These are phyloP conservation scores for Crematogaster levior DNA, from an alignment of 2,888 invertebrate genomes.

Conservation along the genomic window DNA sequence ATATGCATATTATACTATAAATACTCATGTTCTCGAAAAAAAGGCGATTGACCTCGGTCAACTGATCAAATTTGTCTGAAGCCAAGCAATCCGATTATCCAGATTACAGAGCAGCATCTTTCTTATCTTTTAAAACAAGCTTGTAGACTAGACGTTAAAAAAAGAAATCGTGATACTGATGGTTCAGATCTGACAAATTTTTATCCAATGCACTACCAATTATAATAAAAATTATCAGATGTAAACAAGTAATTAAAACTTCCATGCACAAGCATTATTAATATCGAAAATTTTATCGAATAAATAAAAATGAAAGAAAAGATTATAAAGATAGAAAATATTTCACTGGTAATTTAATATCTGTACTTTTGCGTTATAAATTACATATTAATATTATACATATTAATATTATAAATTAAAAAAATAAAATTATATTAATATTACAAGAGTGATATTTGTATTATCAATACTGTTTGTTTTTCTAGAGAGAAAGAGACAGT, in stretches of 20 bases:
- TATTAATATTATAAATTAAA: no score
- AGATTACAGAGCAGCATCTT: background rate
- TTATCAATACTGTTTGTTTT: background rate
- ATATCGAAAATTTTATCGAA: background rate
- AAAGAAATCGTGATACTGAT: background rate
- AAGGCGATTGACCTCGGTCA: constrained; percentile 48
- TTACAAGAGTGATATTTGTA: no score
- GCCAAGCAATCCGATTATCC: constrained; percentile 5
- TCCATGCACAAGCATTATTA: background rate
- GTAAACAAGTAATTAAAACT: background rate
- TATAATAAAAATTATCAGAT: background rate
- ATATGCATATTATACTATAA: constrained; percentile 29
- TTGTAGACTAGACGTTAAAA: background rate
- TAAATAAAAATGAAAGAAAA: background rate
- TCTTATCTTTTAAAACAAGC: background rate
- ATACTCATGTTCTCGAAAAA: constrained; percentile 32
- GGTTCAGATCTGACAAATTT: background rate
- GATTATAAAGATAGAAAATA: no score
- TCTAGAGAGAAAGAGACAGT: background rate
- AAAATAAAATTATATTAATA: no score
- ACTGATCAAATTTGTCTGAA: constrained; percentile 47
- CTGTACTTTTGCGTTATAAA: background rate
- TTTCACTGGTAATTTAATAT: background rate
- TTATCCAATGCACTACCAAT: background rate
- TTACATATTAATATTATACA: no score